phyloP scores from a whole-genome alignment of 2,797 vertebrate species.

The Dendrocincla fuliginosa region DNA sequence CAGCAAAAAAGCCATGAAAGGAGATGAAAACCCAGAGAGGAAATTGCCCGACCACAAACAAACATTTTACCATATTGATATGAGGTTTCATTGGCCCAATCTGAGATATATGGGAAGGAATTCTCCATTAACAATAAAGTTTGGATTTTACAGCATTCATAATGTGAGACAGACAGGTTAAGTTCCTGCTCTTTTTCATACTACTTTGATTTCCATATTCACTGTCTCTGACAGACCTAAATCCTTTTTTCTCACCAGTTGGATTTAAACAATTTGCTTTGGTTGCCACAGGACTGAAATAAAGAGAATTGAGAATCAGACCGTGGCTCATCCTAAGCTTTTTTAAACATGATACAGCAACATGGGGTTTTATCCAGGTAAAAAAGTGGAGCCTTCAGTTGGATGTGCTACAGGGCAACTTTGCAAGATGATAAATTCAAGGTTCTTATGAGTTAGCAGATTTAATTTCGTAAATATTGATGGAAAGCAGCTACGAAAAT shows the following conservation, averaged over 20 bases:
- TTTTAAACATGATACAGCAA: neutral
- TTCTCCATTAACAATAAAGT: neutral
- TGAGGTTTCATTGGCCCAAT: neutral
- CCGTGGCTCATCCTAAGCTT: neutral
- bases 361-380: neutral
- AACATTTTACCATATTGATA: neutral
- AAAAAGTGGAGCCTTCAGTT: neutral
- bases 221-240: neutral
- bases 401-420: neutral
- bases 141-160: neutral
- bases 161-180: neutral
- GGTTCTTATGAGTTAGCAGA: neutral
- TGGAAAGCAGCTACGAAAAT: neutral
- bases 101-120: neutral
- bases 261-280: neutral
- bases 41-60: neutral
- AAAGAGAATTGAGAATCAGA: neutral
- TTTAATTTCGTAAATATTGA: neutral
- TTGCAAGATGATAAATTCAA: neutral
- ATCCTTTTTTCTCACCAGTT: neutral
- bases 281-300: neutral
- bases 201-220: neutral
- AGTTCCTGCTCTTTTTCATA: neutral
- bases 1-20: neutral
- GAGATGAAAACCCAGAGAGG: neutral